Conservation (phyloP, 1,140 invertebrate species). For the Kradibia gibbosae region DNA sequence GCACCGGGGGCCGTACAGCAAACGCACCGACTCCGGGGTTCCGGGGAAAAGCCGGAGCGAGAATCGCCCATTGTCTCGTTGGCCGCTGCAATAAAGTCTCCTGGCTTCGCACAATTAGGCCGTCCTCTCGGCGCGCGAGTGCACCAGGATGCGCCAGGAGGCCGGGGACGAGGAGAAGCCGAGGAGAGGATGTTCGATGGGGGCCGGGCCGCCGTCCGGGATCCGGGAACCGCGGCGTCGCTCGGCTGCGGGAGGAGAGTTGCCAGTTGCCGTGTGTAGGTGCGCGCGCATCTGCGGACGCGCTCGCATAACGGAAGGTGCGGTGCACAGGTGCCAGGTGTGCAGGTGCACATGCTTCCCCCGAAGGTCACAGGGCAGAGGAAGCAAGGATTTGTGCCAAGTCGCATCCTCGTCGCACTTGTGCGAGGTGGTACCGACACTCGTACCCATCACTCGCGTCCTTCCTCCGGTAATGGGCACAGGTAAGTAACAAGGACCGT, state of each 20-base stretch:
- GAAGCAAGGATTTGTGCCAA: constrained; percentile 26
- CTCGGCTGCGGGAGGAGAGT: neutral
- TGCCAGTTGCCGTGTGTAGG: neutral
- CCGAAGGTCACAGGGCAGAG: constrained; percentile 2
- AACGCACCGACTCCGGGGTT: constrained; percentile 8
- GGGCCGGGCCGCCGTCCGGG: neutral
- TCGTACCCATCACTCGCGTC: neutral
- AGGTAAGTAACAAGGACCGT: constrained; percentile 32
- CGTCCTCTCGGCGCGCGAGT: neutral
- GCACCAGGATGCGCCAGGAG: neutral
- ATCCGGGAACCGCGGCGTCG: neutral
- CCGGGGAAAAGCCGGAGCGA: constrained; percentile 29
- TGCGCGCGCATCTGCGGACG: neutral
- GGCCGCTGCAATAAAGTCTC: constrained; percentile 25
- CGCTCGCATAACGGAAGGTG: neutral
- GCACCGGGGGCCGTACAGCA: neutral
- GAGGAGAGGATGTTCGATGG: neutral
- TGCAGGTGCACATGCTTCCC: constrained; percentile 35
- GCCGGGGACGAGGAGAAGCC: neutral
- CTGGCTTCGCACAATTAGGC: constrained; percentile 41
- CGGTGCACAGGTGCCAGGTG: constrained; percentile 34
- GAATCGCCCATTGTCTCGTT: constrained; percentile 37
- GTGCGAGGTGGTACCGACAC: neutral
- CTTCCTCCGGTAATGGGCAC: constrained; percentile 8
- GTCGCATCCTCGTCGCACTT: neutral